phyloP scores from a whole-genome alignment of 2,113 vertebrate species.

The Myodes glareolus region DNA sequence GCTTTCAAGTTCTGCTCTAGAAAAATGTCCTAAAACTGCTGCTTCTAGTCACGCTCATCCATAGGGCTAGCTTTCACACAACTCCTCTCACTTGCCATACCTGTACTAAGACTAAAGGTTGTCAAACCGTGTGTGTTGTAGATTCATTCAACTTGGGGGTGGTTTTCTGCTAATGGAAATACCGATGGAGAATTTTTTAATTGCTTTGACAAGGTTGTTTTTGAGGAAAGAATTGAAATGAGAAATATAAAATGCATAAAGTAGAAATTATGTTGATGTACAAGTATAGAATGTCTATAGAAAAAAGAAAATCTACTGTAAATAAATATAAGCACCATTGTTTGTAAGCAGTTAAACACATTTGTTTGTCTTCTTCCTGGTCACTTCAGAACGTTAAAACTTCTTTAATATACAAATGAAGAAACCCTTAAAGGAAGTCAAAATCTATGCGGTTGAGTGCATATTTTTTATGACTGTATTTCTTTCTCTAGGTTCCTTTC shows the following conservation, averaged over 20 bases:
- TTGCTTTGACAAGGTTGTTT: neutral
- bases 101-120: neutral
- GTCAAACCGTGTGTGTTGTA: neutral
- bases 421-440: neutral
- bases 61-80: neutral
- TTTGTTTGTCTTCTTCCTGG: neutral
- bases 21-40: neutral
- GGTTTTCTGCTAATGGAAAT: neutral
- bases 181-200: neutral
- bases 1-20: neutral
- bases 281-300: neutral
- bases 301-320: neutral
- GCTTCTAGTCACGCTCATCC: too few relatives aligned
- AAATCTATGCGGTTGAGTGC: neutral
- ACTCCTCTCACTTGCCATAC: neutral
- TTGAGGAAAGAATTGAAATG: conserved; percentile 16
- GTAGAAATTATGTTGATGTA: neutral
- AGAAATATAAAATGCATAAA: neutral
- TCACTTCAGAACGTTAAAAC: neutral
- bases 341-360: neutral
- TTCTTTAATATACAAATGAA: neutral
- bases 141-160: neutral
- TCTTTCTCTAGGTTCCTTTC: neutral
- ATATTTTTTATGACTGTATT: neutral
- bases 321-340: neutral